Evolutionary conservation across 2,888 invertebrate species (phyloP), one percentile per base, ranked within the genome.

Genomic region (Dioctria linearis): DNA sequence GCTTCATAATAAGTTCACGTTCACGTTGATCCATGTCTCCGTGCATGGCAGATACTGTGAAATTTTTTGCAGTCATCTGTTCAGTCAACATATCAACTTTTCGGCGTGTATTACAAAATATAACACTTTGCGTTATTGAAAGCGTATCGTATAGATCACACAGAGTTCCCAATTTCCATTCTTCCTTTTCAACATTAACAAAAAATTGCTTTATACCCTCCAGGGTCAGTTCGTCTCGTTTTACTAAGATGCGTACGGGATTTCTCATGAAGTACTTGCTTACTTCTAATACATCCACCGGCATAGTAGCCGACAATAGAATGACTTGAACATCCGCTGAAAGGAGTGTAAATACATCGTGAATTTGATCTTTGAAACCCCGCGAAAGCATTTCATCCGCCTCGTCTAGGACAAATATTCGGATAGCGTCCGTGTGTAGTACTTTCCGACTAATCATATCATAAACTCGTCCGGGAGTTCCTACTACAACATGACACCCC

Each of bases 341-440:
- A 90, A 99, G 92, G 90, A 94, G 94, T 90, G 95, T 95, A 91
- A 99, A 99, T 83, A 99, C 98, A 90, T 99, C 98, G 88, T 99
- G 97, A 88, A 99, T 99, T 90, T 99, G 99, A 90, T 99, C 99
- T 90, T 99, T 99, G 90, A 99, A 99, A 88, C 92, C 94, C 88
- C 99, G 94, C 73, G 98, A 98, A 90, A 99, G 94, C 99, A 99
- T 99, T 91, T 99, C 99, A 90, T 99, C 99, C 85, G 99, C 99
- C 90, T 99, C 99, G 89, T 99, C 99, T 86, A 99, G 92, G 66
- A 99, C 99, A 90, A 99, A 99, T 90, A 99, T 94, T 91, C 97
- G 98, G 88, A 99, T 99, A 85, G 93, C 92, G 86, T 92, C 93
- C 83, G 98, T 95, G 85, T 96, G 93, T 83, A 98, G 91, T 65